Base-by-base conservation (phyloP, 2,888 invertebrate genomes). In the Ommatoiulus sabulosus region DNA sequence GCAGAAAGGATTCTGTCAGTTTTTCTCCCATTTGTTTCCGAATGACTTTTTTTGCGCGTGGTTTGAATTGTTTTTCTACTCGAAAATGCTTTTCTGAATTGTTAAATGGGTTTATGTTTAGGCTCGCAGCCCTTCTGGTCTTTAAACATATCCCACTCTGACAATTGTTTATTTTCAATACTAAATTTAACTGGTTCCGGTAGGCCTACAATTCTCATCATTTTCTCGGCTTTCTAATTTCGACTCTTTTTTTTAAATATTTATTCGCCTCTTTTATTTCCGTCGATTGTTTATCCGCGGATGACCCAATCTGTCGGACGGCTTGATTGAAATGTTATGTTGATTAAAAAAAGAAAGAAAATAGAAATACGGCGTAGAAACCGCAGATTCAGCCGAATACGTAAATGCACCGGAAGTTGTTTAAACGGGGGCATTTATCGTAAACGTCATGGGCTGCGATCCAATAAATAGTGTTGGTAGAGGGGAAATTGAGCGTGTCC, bases 81-180 rank as follows among this genome's bases (percentile, higher is more conserved):
- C 24, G 24, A 72, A 72, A 72, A 72, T 72, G 72, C 72, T 12
- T 72, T 72, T 72, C 72, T 72, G 72, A 72, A 72, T 72, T 72
- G 72, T 72, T 72, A 72, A 72, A 72, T 72, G 72, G 72, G 72
- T 72, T 72, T 72, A 72, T 72, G 72, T 72, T 72, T 72, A 72
- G 72, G 72, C 24, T 72, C 72, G 72, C 72, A 72, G 72, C 72
- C 72, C 72, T 72, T 72, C 72, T 72, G 72, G 72, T 72, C 72
- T 72, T 72, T 72, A 72, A 72, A 72, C 72, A 72, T 24, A 72
- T 72, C 72, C 72, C 72, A 24, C 20, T 72, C 72, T 72, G 72
- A 72, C 72, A 72, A 24, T 72, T 72, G 72, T 72, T 72, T 72
- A 72, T 72, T 72, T 72, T 72, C 72, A 72, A 72, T 72, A 72